These are phyloP conservation scores for Mobula hypostoma DNA, from an alignment of 2,113 vertebrate genomes.

Conservation along the genomic window DNA sequence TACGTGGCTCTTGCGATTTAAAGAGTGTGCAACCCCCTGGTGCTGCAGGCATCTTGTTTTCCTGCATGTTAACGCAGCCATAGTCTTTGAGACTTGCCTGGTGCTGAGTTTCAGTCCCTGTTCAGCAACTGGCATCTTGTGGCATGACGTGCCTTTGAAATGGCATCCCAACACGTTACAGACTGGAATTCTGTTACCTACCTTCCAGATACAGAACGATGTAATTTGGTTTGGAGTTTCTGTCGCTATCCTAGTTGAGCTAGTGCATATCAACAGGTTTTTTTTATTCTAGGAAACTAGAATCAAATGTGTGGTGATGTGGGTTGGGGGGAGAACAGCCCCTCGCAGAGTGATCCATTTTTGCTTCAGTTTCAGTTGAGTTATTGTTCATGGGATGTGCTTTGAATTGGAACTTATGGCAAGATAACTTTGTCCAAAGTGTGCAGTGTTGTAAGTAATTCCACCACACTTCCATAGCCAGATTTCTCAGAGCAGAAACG, in stretches of 20 bases:
- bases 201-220: neutral
- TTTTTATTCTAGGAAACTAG: neutral
- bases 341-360: neutral
- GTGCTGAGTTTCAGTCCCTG: neutral
- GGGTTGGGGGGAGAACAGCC: neutral
- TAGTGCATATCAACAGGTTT: neutral
- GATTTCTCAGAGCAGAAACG: neutral
- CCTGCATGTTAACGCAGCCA: neutral
- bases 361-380: neutral
- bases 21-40: neutral
- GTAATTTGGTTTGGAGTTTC: slow-evolving; percentile 13
- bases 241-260: neutral
- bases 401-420: neutral
- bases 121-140: neutral
- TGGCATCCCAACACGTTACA: neutral
- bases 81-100: neutral
- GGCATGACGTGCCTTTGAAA: neutral
- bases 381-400: neutral
- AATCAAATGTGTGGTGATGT: neutral
- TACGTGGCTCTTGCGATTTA: neutral
- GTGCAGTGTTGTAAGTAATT: neutral
- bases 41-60: neutral
- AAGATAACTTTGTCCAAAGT: neutral
- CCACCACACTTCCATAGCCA: neutral
- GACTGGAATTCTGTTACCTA: neutral